These are phyloP conservation scores for Strigamia transsilvanica DNA, from an alignment of 2,888 invertebrate species.

Conservation along the genomic window DNA sequence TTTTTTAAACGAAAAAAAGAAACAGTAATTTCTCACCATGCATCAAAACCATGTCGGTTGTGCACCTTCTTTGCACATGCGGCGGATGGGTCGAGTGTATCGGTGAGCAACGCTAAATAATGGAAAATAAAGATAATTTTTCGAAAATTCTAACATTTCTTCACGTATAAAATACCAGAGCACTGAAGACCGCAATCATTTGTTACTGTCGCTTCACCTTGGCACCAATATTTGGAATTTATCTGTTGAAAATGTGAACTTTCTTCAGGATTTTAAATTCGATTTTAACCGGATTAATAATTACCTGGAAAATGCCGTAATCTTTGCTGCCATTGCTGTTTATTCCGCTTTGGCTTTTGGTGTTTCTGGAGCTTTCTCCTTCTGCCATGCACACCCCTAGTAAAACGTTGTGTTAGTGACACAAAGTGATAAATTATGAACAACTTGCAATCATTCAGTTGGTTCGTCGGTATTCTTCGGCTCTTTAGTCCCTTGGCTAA, in stretches of 20 bases:
- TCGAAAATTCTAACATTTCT: no score
- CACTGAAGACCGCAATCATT: not conserved
- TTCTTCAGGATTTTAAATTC: not conserved
- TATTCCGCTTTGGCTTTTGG: not conserved
- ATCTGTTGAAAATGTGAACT: not conserved
- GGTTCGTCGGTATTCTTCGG: no score
- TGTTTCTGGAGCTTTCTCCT: not conserved
- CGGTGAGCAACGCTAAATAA: not conserved
- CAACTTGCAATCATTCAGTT: not conserved
- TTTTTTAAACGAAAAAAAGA: no score
- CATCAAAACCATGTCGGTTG: not conserved
- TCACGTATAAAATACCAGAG: not conserved
- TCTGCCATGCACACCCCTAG: slow-evolving; percentile 7
- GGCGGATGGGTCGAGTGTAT: not conserved
- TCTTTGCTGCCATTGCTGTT: not conserved
- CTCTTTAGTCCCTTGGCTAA: no score
- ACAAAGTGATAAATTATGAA: no score
- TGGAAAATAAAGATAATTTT: not conserved
- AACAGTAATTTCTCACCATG: not conserved
- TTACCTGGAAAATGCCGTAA: slow-evolving; percentile 30
- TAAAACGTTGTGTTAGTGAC: no score
- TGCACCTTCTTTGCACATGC: not conserved
- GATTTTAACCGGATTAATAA: not conserved
- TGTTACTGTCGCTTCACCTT: slow-evolving; percentile 6
- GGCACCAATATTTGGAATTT: slow-evolving; percentile 40